These are phyloP conservation scores for Holothuria scabra DNA, from an alignment of 53 echinoderm and acorn worm species.

Conservation along the genomic window DNA sequence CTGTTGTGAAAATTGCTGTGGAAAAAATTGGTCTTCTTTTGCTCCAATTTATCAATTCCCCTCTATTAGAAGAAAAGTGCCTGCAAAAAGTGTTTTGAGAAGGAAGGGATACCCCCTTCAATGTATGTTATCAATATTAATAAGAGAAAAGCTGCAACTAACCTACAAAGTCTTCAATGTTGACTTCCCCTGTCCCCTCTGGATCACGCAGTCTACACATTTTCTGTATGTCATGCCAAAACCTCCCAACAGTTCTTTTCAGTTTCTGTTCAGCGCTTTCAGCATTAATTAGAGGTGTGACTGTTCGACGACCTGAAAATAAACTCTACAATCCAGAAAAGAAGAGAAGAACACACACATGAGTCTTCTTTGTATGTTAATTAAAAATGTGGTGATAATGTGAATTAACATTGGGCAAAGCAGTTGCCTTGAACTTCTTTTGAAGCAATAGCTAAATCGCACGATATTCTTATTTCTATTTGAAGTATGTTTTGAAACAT, in stretches of 20 bases:
- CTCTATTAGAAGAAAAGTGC: too few relatives aligned
- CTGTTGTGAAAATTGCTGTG: too few relatives aligned
- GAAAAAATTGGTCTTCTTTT: too few relatives aligned
- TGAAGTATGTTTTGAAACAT: too few relatives aligned
- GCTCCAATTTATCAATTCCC: too few relatives aligned
- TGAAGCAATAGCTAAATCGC: too few relatives aligned
- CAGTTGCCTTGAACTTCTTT: too few relatives aligned
- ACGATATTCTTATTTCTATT: too few relatives aligned
- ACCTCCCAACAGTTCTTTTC: conserved; percentile 66
- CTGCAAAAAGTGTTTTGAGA: too few relatives aligned
- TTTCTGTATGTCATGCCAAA: conserved; percentile 90
- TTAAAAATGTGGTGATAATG: not conserved
- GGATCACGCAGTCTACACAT: conserved; percentile 75
- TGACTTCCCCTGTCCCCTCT: conserved; percentile 69
- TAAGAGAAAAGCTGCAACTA: not conserved
- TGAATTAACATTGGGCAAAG: too few relatives aligned
- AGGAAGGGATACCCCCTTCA: too few relatives aligned
- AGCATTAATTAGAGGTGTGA: conserved; percentile 91
- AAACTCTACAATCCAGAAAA: not conserved
- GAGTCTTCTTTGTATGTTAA: not conserved
- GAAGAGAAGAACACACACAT: not conserved
- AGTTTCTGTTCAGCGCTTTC: conserved; percentile 85
- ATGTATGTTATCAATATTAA: too few relatives aligned
- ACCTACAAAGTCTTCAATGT: conserved; percentile 75
- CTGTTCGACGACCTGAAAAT: conserved; percentile 60